Percentiles rank a stretch among this genome's conserved stretches.
phyloP scores from a whole-genome alignment of 2,113 vertebrate genomes.

The Rattus rattus region DNA sequence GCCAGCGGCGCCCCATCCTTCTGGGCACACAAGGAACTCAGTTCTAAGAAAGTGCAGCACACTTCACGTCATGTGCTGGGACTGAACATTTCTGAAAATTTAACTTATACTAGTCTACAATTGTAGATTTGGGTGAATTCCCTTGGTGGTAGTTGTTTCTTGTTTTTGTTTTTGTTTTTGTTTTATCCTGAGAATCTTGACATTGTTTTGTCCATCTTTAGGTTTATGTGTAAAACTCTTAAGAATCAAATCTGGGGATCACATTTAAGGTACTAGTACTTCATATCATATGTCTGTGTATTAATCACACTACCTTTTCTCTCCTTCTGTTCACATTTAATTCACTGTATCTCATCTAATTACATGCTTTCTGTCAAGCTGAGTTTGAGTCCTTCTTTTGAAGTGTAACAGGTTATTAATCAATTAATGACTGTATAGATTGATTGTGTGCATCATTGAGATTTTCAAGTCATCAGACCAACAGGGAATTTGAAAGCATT shows the following conservation, averaged over 20 bases:
- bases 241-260: neutral
- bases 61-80: constrained; percentile 18
- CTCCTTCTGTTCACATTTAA: constrained; percentile 40
- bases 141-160: constrained; percentile 5
- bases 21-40: neutral
- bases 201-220: neutral
- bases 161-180: neutral
- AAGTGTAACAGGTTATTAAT: constrained; percentile 56
- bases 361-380: constrained; percentile 52
- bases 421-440: constrained; percentile 56
- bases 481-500: constrained; percentile 53
- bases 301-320: neutral
- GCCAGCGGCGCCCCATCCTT: neutral
- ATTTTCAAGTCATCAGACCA: constrained; percentile 66
- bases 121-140: neutral
- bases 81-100: constrained; percentile 45
- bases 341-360: constrained; percentile 58
- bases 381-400: constrained; percentile 17
- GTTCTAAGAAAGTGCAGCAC: neutral
- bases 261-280: neutral
- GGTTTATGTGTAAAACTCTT: constrained; percentile 16
- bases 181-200: neutral
- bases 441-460: constrained; percentile 55
- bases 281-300: neutral
- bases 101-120: constrained; percentile 13